Evolutionary conservation across 2,888 invertebrate species (phyloP), one percentile per base, ranked within the genome.

Genomic region (Drosophila buzzatii): DNA sequence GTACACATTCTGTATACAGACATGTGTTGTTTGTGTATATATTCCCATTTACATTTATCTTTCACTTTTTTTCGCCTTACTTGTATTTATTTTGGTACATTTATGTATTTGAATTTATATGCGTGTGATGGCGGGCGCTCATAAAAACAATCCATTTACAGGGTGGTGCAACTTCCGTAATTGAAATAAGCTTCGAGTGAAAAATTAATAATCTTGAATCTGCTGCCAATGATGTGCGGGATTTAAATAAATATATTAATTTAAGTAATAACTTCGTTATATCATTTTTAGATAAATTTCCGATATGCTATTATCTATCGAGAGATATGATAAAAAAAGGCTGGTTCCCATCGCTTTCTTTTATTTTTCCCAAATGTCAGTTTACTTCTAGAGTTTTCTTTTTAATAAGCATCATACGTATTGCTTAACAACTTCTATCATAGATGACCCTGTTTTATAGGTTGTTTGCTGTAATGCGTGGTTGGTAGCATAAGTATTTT

Each of bases 1-100:
- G 65, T 77, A 79, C 78, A 65, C 55, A 68, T 73, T 64, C 27
- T 76, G 70, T 85, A 81, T 82, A 79, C 68, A 71, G 64, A 66
- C 62, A 76, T 70, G 61, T 68, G 55, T 56, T 68, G 68, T 70
- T 58, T 64, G 70, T 67, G 65, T 82, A 69, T 85, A 66, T 85
- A 67, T 75, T 61, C 70, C 69, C 70, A 71, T 71, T 89, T 86
- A 89, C 87, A 86, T 85, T 76, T 76, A 85, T 85, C 87, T 89
- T 89, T 89, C 82, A 89, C 86, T 86, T 89, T 89, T 82, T 64
- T 73, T 47, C 49, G 70, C 63, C 65, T 82, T 75, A 79, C 71
- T 84, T 70, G 84, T 86, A 86, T 89, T 89, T 85, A 89, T 89
- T 89, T 89, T 89, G 74, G 89, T 89, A 85, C 68, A 53, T 66